These are phyloP conservation scores for Cryptoleucopteryx plumbea DNA, from an alignment of 2,113 vertebrate genomes.

Conservation along the genomic window DNA sequence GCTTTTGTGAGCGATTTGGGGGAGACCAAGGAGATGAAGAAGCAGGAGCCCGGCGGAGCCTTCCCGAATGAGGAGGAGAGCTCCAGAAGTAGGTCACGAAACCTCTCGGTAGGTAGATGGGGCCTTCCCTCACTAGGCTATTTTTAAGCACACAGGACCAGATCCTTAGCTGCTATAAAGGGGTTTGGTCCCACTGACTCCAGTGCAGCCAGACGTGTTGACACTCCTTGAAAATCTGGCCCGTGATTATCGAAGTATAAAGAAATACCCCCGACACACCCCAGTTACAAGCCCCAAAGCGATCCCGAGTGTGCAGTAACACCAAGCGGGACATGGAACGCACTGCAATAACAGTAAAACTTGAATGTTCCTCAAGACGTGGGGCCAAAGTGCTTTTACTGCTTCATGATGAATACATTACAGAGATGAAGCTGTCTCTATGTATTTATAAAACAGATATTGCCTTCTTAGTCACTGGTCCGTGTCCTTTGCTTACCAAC, in stretches of 20 bases:
- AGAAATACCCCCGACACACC: neutral
- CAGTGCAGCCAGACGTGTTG: neutral
- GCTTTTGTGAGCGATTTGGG: neutral
- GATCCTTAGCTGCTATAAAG: neutral
- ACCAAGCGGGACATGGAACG: neutral
- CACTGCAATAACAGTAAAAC: neutral
- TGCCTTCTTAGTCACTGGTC: neutral
- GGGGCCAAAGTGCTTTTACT: neutral
- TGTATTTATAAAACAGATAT: neutral
- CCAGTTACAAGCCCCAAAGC: neutral
- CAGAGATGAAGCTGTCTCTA: neutral
- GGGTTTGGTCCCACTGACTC: neutral
- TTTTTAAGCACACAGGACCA: neutral
- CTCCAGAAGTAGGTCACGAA: neutral
- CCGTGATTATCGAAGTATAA: neutral
- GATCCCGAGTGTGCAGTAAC: neutral
- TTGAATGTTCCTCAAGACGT: neutral
- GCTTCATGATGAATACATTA: neutral
- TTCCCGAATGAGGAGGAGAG: neutral
- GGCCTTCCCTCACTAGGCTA: neutral
- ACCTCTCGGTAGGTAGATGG: neutral
- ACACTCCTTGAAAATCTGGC: neutral
- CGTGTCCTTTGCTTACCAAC: neutral
- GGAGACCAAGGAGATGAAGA: neutral
- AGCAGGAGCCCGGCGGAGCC: neutral